Evolutionary conservation across 2,113 vertebrate species (phyloP).

Genomic region (Eptesicus fuscus): DNA sequence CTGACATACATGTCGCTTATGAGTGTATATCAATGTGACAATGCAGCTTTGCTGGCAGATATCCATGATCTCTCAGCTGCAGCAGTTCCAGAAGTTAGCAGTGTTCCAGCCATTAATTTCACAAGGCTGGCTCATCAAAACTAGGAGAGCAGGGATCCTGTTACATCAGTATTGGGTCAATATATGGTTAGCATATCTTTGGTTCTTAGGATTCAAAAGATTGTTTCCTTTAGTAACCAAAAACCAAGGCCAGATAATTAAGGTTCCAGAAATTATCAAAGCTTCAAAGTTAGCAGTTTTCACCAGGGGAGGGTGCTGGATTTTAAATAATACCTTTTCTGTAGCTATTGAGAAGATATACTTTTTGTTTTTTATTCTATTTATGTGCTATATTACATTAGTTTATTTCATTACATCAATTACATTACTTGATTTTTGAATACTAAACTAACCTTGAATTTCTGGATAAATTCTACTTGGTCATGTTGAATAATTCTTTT

Average conservation of each 20-base stretch:
- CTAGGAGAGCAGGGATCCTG: not conserved
- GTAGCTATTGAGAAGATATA: not conserved
- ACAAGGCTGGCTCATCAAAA: not conserved
- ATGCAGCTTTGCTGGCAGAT: not conserved
- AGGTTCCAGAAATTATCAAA: not conserved
- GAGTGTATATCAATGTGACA: too few relatives aligned
- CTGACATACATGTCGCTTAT: not conserved
- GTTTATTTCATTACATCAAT: not conserved
- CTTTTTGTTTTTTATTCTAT: not conserved
- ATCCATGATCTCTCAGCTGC: not conserved
- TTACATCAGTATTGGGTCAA: not conserved
- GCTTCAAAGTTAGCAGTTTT: not conserved
- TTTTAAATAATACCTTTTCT: not conserved
- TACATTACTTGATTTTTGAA: not conserved
- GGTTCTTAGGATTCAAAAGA: not conserved
- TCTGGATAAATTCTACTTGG: not conserved
- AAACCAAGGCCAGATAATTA: not conserved
- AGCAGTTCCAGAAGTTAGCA: not conserved
- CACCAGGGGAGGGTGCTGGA: not conserved
- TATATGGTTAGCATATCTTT: not conserved
- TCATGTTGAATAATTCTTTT: not conserved
- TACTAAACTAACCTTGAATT: not conserved
- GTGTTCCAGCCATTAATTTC: not conserved
- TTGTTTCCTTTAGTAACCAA: not conserved
- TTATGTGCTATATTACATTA: not conserved